Percentiles rank a stretch among this genome's conserved stretches.
phyloP scores from a whole-genome alignment of 2,888 invertebrate species.

The Drosophila kanekoi region DNA sequence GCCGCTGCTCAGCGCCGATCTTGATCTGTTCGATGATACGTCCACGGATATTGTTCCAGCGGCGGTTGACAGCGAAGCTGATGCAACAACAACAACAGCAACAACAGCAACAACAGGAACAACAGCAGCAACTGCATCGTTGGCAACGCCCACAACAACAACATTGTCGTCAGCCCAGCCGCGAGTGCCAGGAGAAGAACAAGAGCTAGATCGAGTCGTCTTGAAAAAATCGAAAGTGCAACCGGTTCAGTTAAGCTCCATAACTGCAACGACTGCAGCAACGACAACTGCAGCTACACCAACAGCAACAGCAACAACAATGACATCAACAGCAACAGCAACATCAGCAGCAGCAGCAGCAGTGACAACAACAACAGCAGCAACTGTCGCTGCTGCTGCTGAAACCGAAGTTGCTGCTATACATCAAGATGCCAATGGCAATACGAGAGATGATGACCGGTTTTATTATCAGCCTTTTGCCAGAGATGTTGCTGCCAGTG shows the following conservation, averaged over 20 bases:
- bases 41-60: constrained; percentile 50
- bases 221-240: constrained; percentile 83
- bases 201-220: constrained; percentile 46
- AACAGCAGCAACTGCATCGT: constrained; percentile 23
- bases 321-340: constrained; percentile 24
- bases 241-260: constrained; percentile 72
- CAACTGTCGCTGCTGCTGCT: constrained; percentile 25
- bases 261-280: constrained; percentile 29
- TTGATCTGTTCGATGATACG: constrained; percentile 23
- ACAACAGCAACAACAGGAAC: constrained; percentile 20
- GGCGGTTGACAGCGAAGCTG: constrained; percentile 7
- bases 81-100: constrained; percentile 30
- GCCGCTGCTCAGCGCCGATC: constrained; percentile 66
- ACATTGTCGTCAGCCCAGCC: constrained; percentile 6
- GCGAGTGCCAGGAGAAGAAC: constrained; percentile 5
- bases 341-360: constrained; percentile 35
- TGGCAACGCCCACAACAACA: constrained; percentile 19
- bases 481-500: constrained; percentile 41
- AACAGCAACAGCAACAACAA: constrained; percentile 28
- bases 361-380: constrained; percentile 52
- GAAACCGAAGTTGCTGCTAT: constrained; percentile 46
- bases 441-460: constrained; percentile 71
- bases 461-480: constrained; percentile 75
- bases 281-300: constrained; percentile 17
- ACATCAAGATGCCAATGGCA: constrained; percentile 52